Base-by-base conservation (phyloP, 2,888 invertebrate species). In the Lochmaea capreae region DNA sequence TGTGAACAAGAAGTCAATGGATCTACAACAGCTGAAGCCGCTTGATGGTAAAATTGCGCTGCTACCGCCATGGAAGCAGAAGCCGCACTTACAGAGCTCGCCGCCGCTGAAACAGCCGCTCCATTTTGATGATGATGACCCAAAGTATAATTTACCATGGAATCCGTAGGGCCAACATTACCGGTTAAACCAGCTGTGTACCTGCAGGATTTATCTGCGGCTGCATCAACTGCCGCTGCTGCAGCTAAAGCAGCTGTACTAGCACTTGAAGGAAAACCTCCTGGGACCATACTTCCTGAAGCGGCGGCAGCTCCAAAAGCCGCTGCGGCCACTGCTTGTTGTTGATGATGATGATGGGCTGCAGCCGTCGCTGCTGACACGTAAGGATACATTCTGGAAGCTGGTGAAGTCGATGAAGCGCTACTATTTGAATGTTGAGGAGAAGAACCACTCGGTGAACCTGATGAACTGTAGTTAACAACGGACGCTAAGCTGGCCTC, bases 321-420 rank as follows among this genome's bases (percentile, higher is more conserved):
- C 83, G 92, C 92, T 14, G 91, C 90, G 58, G 91, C 90, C 70
- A 90, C 90, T 58, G 90, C 90, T 79, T 90, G 90, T 87, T 93
- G 93, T 87, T 93, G 93, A 83, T 94, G 94, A 81, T 91, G 91
- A 84, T 91, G 91, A 80, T 91, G 91, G 61, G 90, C 90, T 81
- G 90, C 90, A n/a, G 87, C 87, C 71, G 86, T 85, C 61, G 90
- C 90, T 77, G 91, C 93, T 82, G 94, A 94, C 84, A 96, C 96
- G 91, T 96, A 96, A 3, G 96, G 96, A 88, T 96, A 96, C 96
- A 96, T 96, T 90, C 95, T 94, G 84, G 93, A 91, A 79, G 93
- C 88, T 80, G 90, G 90, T 72, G 90, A 90, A 76, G 90, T 89
- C 65, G 90, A 90, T 43, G 90, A 90, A 14, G 90, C 90, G 79